Evolutionary conservation across 2,888 invertebrate genomes (phyloP), one percentile per base, ranked within the genome.

Genomic region (Acanthosoma haemorrhoidale): DNA sequence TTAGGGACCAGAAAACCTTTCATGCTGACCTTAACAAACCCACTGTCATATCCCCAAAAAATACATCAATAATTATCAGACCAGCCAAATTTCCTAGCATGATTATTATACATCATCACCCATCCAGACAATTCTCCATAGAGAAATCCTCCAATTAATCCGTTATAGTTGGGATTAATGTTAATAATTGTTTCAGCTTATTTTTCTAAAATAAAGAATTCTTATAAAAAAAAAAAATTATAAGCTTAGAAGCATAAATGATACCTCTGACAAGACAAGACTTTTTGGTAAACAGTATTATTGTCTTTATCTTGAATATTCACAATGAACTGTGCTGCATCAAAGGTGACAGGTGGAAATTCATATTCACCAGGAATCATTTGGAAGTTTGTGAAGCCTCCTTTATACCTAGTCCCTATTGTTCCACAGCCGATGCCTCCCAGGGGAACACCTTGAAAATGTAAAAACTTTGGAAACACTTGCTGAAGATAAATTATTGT

Each of bases 311-410:
- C 85, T 79, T 86, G 85, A 73, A 96, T 90, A 70, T 91, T 93
- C 6, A 95, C 86, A 77, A 96, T 93, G 80, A 96, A 96, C 81
- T 96, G 92, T 81, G 94, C 89, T 67, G 92, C 92, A 73, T 88
- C 86, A 13, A 93, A 86, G 5, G 88, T 88, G 11, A 29, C 41
- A n/a, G 64, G 18, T 75, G 90, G 84, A 80, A 94, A 92, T 77
- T 93, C 90, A 80, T 94, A 95, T 71, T 92, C 83, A 61, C 96
- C 96, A 0, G 96, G 96, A 73, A 87, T 86, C 78, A 97, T 83
- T 79, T 94, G 92, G 80, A 88, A 96, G 69, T 96, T 86, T 79
- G 95, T 94, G 81, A 96, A 96, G 81, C 95, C 94, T 16, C 96
- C 96, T 77, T 88, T 88, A 80, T 87, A 96, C 4, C 96, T 96